Percentiles rank a stretch among this genome's conserved stretches.
phyloP scores from a whole-genome alignment of 2,888 invertebrate genomes.

The Eueremaeus valkanovi region DNA sequence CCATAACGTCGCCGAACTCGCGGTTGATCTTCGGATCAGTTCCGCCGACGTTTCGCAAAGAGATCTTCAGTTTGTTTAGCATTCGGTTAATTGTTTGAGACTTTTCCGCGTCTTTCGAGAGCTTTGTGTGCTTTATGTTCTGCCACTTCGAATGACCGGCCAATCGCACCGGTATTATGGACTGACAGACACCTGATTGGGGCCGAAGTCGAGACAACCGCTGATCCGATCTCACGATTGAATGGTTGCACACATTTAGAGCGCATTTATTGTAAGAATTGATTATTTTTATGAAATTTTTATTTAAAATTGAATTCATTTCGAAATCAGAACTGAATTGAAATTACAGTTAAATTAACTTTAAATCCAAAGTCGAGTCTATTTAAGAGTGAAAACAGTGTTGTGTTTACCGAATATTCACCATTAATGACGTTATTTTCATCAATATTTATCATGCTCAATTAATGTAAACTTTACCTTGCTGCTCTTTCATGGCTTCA shows the following conservation, averaged over 20 bases:
- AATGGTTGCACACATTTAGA: no score
- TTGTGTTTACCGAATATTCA: no score
- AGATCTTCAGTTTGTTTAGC: conserved; percentile 59
- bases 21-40: conserved; percentile 61
- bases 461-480: no score
- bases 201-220: no score
- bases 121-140: conserved; percentile 68
- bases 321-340: no score
- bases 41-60: conserved; percentile 62
- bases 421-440: no score
- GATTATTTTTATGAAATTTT: not conserved
- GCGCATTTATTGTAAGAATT: not conserved
- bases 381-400: no score
- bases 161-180: not conserved
- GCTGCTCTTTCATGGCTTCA: no score
- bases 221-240: not conserved
- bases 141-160: conserved; percentile 76
- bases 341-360: no score
- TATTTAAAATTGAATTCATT: not conserved
- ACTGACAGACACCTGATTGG: not conserved
- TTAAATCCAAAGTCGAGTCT: no score
- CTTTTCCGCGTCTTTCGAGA: conserved; percentile 61
- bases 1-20: conserved; percentile 60
- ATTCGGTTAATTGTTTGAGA: conserved; percentile 56
- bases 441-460: no score